phyloP scores from a whole-genome alignment of 2,113 vertebrate genomes.

The Brachyistius frenatus region DNA sequence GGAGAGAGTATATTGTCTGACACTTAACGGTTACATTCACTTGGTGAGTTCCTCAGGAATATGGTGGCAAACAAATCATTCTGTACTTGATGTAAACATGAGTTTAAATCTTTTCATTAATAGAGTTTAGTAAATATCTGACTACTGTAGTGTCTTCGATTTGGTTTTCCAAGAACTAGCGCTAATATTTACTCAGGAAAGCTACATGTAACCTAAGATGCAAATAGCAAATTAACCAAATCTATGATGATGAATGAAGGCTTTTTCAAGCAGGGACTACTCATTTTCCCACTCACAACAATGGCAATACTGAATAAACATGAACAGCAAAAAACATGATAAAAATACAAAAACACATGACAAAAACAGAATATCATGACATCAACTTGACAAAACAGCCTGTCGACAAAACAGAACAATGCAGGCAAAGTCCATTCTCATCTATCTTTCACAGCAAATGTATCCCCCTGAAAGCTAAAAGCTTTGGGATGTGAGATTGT shows the following conservation, averaged over 20 bases:
- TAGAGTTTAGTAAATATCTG: neutral
- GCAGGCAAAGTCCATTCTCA: slow-evolving; percentile 36
- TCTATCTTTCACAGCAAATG: slow-evolving; percentile 73
- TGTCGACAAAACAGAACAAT: slow-evolving; percentile 41
- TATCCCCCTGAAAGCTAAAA: slow-evolving; percentile 27
- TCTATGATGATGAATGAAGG: neutral
- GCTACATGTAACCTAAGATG: neutral
- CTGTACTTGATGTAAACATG: neutral
- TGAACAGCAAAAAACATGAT: slow-evolving; percentile 19
- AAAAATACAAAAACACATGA: slow-evolving; percentile 38
- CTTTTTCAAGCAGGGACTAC: slow-evolving; percentile 27
- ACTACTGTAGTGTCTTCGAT: neutral
- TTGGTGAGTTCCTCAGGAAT: slow-evolving; percentile 26
- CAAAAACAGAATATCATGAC: slow-evolving; percentile 46
- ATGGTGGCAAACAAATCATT: slow-evolving; percentile 1
- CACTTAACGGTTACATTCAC: slow-evolving; percentile 26
- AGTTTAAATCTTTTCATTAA: neutral
- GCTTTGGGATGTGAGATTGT: slow-evolving; percentile 24
- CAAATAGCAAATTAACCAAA: slow-evolving; percentile 1
- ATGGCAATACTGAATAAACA: slow-evolving; percentile 57
- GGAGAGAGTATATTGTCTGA: slow-evolving; percentile 45
- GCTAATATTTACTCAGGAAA: slow-evolving; percentile 6
- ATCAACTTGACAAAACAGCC: slow-evolving; percentile 29
- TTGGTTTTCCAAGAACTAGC: neutral
- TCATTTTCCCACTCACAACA: slow-evolving; percentile 17